A percentile compares a stretch with the other conserved stretches of the same genome.
phyloP scores from a whole-genome alignment of 2,797 vertebrate species.

The Coregonus ussuriensis region DNA sequence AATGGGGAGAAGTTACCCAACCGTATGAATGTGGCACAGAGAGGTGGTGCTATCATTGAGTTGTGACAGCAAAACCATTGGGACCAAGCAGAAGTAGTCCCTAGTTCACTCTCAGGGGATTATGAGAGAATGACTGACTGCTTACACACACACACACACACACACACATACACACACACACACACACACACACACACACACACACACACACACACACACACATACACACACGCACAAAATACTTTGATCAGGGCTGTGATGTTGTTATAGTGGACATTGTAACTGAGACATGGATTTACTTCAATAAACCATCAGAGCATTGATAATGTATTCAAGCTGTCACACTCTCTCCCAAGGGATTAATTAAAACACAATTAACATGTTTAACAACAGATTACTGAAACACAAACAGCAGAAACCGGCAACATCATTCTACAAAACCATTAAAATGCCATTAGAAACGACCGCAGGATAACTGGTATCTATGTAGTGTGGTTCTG shows the following conservation, averaged over 20 bases:
- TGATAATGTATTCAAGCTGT: neutral
- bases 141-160: constrained; percentile 22
- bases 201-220: constrained; percentile 11
- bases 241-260: neutral
- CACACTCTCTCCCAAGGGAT: neutral
- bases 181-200: constrained; percentile 1
- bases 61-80: neutral
- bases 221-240: neutral
- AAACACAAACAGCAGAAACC: neutral
- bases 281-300: neutral
- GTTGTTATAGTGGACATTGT: neutral
- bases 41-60: neutral
- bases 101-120: neutral
- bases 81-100: neutral
- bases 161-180: constrained; percentile 1
- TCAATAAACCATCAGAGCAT: neutral
- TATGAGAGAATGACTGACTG: constrained; percentile 38
- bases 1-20: neutral
- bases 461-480: neutral
- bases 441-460: neutral
- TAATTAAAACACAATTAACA: constrained; percentile 7
- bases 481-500: neutral
- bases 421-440: neutral
- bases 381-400: neutral
- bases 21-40: neutral